Evolutionary conservation across 2,113 vertebrate genomes (phyloP).

Genomic region (Kryptolebias marmoratus): DNA sequence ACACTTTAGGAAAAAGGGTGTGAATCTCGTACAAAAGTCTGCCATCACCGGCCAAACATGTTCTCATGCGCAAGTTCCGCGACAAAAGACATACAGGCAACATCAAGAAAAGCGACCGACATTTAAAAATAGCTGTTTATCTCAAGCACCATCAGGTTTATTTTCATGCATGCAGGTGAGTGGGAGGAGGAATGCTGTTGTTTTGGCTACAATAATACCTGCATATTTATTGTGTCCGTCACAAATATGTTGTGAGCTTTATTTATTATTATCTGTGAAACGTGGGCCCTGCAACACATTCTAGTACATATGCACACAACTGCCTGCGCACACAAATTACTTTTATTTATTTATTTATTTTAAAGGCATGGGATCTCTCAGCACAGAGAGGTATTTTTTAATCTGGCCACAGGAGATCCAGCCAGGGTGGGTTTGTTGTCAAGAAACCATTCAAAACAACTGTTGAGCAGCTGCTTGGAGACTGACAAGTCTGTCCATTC

Average conservation of each 20-base stretch:
- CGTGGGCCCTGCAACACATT: neutral
- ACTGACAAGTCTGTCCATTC: slow-evolving; percentile 10
- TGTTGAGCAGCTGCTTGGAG: slow-evolving; percentile 51
- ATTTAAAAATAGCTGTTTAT: slow-evolving; percentile 16
- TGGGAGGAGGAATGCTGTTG: slow-evolving; percentile 46
- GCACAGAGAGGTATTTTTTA: slow-evolving; percentile 43
- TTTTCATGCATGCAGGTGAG: slow-evolving; percentile 48
- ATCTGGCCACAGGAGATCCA: slow-evolving; percentile 27
- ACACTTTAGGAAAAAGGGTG: slow-evolving; percentile 32
- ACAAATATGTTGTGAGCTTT: slow-evolving; percentile 14
- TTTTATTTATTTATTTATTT: neutral
- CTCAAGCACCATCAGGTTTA: slow-evolving; percentile 15
- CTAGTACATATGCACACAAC: slow-evolving; percentile 5
- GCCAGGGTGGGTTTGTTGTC: slow-evolving; percentile 55
- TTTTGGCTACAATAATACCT: slow-evolving; percentile 16
- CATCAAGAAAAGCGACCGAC: neutral
- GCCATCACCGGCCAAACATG: slow-evolving; percentile 42
- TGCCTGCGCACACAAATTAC: slow-evolving; percentile 12
- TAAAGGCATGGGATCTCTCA: slow-evolving; percentile 15
- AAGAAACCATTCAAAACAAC: slow-evolving; percentile 64
- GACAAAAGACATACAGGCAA: slow-evolving; percentile 16
- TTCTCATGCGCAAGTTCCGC: slow-evolving; percentile 21
- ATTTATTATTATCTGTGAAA: slow-evolving; percentile 21
- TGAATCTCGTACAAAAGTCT: neutral
- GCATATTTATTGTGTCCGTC: slow-evolving; percentile 14